Conservation (phyloP, 2,888 invertebrate genomes). For the Vesta saturnalis region DNA sequence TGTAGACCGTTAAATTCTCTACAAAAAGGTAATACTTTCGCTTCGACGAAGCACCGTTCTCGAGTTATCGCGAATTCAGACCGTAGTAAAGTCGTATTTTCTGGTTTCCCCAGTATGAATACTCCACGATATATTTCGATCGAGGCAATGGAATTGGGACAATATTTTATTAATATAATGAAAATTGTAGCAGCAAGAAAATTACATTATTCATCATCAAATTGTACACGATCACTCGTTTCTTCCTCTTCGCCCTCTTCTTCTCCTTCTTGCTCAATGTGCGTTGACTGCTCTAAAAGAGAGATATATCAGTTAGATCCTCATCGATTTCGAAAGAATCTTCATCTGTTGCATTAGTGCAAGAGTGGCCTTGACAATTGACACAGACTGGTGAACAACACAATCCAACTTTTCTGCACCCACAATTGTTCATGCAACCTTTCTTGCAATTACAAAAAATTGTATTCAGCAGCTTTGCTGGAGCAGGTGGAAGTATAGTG, state of each 20-base stretch:
- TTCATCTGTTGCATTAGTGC: conserved; percentile 39
- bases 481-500: conserved; percentile 32
- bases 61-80: not conserved
- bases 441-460: too few species aligned
- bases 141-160: not conserved
- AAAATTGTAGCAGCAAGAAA: too few species aligned
- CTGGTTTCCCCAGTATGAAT: not conserved
- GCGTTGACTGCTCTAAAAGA: too few species aligned
- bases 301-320: too few species aligned
- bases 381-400: conserved; percentile 46
- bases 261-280: too few species aligned
- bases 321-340: too few species aligned
- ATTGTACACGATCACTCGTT: too few species aligned
- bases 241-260: too few species aligned
- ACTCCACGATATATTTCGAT: too few species aligned
- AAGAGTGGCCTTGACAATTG: too few species aligned
- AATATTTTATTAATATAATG: not conserved
- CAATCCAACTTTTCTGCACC: conserved; percentile 47
- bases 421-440: too few species aligned
- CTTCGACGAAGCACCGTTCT: not conserved
- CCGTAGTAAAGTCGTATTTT: not conserved
- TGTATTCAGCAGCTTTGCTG: conserved; percentile 46
- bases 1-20: not conserved
- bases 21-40: not conserved
- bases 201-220: too few species aligned